Evolutionary conservation across 2,113 vertebrate species (phyloP), one percentile per base, ranked within the genome.

Genomic region (Saccopteryx leptura): DNA sequence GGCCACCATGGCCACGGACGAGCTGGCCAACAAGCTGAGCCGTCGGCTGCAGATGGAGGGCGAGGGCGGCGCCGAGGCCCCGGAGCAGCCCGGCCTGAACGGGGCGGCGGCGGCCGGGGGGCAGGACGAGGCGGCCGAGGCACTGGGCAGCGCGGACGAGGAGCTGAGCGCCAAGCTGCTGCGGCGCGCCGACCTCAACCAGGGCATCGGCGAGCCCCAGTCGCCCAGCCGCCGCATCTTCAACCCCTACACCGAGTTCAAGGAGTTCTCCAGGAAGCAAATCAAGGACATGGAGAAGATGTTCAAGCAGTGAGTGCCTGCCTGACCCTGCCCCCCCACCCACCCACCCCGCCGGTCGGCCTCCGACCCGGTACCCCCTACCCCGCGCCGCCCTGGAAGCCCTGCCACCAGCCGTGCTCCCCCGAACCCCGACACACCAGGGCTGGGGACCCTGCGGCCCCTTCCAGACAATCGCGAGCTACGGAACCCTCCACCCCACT

Each of bases 251-350:
- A 99, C 99, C 88, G 99, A 99, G 98, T 99, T 99, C 98, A 99
- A 99, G 92, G 99, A 99, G 98, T 99, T 99, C 98, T 99, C 99
- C 98, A 98, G 99, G 90, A 98, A 99, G 81, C 99, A 99, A 98
- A 99, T 99, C 98, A 99, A 99, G 97, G 99, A 99, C 98, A 99
- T 99, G 99, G 99, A 99, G 97, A 98, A 97, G 95, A 99, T 99
- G 98, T 99, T 99, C 98, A 99, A 99, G 94, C 98, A 98, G 99
- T 99, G 98, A 99, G 99, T 99, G 91, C 66, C 58, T 31, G 58
- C 88, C 21, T 79, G 23, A 8, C 72, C 54, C 84, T 60, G 23
- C 24, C 52, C 72, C 80, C 61, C 66, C 52, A 9, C 46, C 56
- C 82, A 9, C 54, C 88, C 86, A 11, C 48, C 86, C 24, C 60